Base-by-base conservation (phyloP, 1,140 invertebrate species). In the Rhynchophorus ferrugineus region DNA sequence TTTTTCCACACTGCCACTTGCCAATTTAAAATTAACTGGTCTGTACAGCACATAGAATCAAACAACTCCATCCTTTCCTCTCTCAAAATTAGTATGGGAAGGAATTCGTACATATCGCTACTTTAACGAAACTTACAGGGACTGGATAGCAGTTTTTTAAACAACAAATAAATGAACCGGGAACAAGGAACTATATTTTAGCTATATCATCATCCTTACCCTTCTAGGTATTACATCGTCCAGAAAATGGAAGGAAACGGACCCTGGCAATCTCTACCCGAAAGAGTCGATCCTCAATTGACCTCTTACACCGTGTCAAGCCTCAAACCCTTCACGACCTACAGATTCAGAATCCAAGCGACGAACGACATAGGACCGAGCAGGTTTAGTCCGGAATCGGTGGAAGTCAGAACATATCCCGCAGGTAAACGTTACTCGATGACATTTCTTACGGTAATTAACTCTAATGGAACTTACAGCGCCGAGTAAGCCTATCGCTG, bases 351-450 rank as follows among this genome's bases (percentile, higher is more conserved):
- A 46, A 91, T 98, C 47, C 85, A 93, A 71, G 95, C 93, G 1
- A 94, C 87, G 5, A 98, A 98, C 69, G 95, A 99, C 68, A 89
- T 97, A 48, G 94, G 94, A 0, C 86, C 87, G 1, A 95, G 91
- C 66, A 79, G 83, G 3, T 98, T 91, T 76, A 97, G 93, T 66
- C 77, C 80, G 5, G 87, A 92, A 60, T 97, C 94, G 6, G 80
- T 85, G 59, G 82, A 87, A 68, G 89, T 93, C 9, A 79, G 85
- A 59, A 98, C 93, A 0, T 70, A 94, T 51, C 86, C 91, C 41
- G 88, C 91, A 52, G 82, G 82, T 84, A 61, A 53, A 42, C 14
- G 13, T 7, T 17, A n/a, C 35, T 11, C 29, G 8, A 8, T n/a
- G 35, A 37, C 6, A 37, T 9, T 37, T n/a, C 14, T 37, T 16